phyloP scores from a whole-genome alignment of 2,113 vertebrate species.

The Serilophus lunatus region DNA sequence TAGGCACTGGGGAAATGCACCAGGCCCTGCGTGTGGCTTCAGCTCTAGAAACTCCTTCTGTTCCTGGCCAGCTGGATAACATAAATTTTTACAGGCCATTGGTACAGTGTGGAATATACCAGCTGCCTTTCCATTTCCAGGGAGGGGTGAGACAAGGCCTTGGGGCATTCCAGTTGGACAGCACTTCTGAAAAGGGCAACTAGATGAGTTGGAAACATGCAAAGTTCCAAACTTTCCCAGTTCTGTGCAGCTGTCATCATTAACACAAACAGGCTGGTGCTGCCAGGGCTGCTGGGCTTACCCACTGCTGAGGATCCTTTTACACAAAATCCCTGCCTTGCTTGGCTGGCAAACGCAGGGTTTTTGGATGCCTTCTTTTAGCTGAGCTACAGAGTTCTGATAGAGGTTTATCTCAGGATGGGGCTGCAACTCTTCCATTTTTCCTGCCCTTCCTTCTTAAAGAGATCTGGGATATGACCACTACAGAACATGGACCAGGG shows the following conservation, averaged over 20 bases:
- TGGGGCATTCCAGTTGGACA: constrained; percentile 19
- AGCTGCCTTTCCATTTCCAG: constrained; percentile 42
- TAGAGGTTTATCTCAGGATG: background rate
- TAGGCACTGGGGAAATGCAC: background rate
- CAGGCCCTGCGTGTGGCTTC: background rate
- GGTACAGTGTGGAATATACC: constrained; percentile 10
- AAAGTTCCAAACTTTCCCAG: constrained; percentile 7
- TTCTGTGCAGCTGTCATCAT: constrained; percentile 53
- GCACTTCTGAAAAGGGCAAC: background rate
- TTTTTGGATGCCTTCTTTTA: background rate
- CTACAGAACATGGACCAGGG: background rate
- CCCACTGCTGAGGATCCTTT: background rate
- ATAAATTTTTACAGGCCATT: background rate
- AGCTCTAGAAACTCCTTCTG: background rate
- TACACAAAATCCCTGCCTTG: background rate
- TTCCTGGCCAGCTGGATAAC: background rate
- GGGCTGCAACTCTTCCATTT: background rate
- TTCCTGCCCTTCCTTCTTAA: background rate
- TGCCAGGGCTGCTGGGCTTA: constrained; percentile 50
- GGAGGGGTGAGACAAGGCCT: constrained; percentile 27
- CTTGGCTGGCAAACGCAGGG: background rate
- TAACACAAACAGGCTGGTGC: constrained; percentile 15
- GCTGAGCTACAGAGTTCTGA: background rate
- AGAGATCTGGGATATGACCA: background rate
- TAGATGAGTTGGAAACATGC: constrained; percentile 15